Evolutionary conservation across 2,797 vertebrate genomes (phyloP).

Genomic region (Neomorphus geoffroyi): DNA sequence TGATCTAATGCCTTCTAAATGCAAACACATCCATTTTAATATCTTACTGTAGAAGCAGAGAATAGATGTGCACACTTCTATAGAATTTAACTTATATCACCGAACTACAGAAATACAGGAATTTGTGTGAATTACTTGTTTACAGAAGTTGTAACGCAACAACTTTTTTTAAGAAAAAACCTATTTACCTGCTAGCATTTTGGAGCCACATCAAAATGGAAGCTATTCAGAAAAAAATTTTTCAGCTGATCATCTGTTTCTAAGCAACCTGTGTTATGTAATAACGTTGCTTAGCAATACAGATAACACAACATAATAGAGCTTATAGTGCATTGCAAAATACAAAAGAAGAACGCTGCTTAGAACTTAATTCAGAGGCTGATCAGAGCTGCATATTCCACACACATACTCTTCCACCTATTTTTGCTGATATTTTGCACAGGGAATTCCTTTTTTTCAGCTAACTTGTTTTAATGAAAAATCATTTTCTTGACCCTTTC

Average conservation of each 20-base stretch:
- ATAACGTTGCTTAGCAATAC: slow-evolving; percentile 8
- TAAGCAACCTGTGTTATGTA: background rate
- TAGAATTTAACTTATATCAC: background rate
- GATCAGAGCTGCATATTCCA: background rate
- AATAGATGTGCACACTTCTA: background rate
- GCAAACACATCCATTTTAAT: background rate
- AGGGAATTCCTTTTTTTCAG: background rate
- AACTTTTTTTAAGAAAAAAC: background rate
- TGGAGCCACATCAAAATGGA: background rate
- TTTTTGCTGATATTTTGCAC: slow-evolving; percentile 1
- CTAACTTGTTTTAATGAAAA: background rate
- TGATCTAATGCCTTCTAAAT: slow-evolving; percentile 6
- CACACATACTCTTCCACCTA: background rate
- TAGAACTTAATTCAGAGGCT: background rate
- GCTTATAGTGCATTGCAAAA: background rate
- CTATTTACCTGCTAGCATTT: background rate
- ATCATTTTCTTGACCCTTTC: background rate
- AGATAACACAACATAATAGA: background rate
- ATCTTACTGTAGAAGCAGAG: background rate
- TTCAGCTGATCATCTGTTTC: background rate
- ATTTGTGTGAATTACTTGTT: background rate
- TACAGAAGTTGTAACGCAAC: background rate
- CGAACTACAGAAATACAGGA: background rate
- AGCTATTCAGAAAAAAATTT: background rate
- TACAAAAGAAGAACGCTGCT: background rate